These are phyloP conservation scores for Triplophysa yarkandensis DNA, from an alignment of 2,797 vertebrate genomes.

Conservation along the genomic window DNA sequence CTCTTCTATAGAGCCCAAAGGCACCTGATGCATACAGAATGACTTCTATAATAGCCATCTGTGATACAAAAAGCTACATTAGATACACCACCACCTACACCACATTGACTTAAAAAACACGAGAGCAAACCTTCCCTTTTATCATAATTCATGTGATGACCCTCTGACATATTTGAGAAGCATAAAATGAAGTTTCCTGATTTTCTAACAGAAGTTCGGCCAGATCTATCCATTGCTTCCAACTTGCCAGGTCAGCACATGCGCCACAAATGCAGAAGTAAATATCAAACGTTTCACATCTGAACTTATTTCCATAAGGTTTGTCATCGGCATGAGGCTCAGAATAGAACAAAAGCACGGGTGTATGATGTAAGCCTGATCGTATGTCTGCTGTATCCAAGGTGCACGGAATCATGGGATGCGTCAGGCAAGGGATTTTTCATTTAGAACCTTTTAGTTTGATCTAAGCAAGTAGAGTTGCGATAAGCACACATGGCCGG, in stretches of 20 bases:
- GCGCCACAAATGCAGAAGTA: neutral
- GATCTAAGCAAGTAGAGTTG: neutral
- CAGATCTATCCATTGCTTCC: neutral
- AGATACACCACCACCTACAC: neutral
- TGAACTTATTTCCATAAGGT: neutral
- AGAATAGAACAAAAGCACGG: conserved; percentile 33
- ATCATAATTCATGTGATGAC: neutral
- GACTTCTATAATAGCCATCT: neutral
- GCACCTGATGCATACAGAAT: neutral
- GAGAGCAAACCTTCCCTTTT: neutral
- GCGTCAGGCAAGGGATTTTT: neutral
- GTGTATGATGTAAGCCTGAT: conserved; percentile 6
- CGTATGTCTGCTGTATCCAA: neutral
- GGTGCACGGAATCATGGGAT: conserved; percentile 17
- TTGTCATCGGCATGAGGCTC: conserved; percentile 10
- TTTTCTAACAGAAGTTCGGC: neutral
- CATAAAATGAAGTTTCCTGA: neutral
- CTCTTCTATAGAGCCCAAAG: neutral
- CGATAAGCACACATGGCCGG: no score
- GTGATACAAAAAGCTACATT: neutral
- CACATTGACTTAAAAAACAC: neutral
- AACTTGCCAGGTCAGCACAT: neutral
- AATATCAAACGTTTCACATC: neutral
- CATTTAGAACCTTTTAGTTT: neutral
- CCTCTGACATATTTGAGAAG: neutral